A percentile compares a stretch with the other conserved stretches of the same genome.
phyloP scores from a whole-genome alignment of 2,113 vertebrate species.

The Xiphias gladius region DNA sequence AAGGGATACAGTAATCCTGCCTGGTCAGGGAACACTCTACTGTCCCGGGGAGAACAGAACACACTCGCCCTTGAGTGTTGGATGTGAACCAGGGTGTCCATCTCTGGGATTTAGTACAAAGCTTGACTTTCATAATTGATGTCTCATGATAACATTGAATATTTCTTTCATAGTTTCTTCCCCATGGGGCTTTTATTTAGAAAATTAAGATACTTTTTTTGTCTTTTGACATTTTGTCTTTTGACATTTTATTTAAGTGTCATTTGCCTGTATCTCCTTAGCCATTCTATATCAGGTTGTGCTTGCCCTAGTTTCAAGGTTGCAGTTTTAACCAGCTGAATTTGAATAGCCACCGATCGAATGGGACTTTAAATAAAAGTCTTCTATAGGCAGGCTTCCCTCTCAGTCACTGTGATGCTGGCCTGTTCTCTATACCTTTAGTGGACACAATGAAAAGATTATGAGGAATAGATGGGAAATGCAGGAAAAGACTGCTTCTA shows the following conservation, averaged over 20 bases:
- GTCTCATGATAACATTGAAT: slow-evolving; percentile 36
- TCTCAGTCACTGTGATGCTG: slow-evolving; percentile 1
- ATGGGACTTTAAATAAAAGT: slow-evolving; percentile 58
- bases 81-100: slow-evolving; percentile 36
- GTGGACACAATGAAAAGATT: slow-evolving; percentile 22
- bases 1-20: slow-evolving; percentile 47
- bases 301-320: slow-evolving; percentile 60
- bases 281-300: slow-evolving; percentile 17
- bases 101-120: slow-evolving; percentile 43
- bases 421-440: slow-evolving; percentile 6
- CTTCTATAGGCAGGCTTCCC: slow-evolving; percentile 23
- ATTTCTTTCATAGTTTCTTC: slow-evolving; percentile 35
- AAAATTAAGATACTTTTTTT: slow-evolving; percentile 59
- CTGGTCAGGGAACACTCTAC: slow-evolving; percentile 23
- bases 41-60: slow-evolving; percentile 19
- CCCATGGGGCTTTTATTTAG: slow-evolving; percentile 29
- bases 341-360: slow-evolving; percentile 63
- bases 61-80: slow-evolving; percentile 38
- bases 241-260: slow-evolving; percentile 52
- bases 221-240: slow-evolving; percentile 49
- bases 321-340: slow-evolving; percentile 49
- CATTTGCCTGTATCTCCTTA: slow-evolving; percentile 20
- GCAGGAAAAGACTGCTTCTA: background rate
- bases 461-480: background rate
- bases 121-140: slow-evolving; percentile 61